phyloP scores from a whole-genome alignment of 2,888 invertebrate species.

The Macropis europaea region DNA sequence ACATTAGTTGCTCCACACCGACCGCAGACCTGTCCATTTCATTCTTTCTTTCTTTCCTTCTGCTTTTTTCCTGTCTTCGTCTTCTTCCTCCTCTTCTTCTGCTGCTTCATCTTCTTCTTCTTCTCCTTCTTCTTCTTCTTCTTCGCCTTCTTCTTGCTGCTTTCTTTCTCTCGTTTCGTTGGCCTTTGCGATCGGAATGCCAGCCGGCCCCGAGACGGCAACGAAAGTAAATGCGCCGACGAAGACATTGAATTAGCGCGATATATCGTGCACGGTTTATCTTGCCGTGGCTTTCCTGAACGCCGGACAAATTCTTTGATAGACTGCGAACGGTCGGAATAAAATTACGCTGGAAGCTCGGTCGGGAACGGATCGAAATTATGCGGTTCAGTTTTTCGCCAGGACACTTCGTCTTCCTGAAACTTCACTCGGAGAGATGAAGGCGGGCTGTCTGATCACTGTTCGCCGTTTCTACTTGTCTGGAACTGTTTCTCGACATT shows the following conservation, averaged over 20 bases:
- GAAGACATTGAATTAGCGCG: constrained; percentile 55
- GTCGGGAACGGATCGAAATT: too few relatives aligned
- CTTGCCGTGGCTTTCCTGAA: constrained; percentile 10
- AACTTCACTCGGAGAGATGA: too few relatives aligned
- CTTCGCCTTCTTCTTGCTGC: too few relatives aligned
- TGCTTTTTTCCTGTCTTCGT: constrained; percentile 29
- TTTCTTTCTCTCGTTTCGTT: constrained; percentile 34
- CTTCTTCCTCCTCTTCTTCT: too few relatives aligned
- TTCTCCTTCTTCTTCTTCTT: too few relatives aligned
- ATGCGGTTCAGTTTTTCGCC: too few relatives aligned
- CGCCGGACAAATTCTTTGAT: constrained; percentile 48
- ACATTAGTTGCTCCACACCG: constrained; percentile 63
- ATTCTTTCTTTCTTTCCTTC: constrained; percentile 24
- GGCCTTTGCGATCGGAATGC: constrained; percentile 50
- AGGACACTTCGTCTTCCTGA: too few relatives aligned
- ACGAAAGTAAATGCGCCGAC: constrained; percentile 46
- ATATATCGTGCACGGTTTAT: constrained; percentile 43
- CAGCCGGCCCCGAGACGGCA: constrained; percentile 44
- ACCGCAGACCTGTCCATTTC: constrained; percentile 59
- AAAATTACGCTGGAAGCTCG: too few relatives aligned
- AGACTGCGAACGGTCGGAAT: constrained; percentile 19
- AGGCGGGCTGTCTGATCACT: too few relatives aligned
- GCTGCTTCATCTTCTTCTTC: too few relatives aligned
- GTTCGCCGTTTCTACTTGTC: too few relatives aligned
- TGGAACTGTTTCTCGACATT: too few relatives aligned